phyloP scores from a whole-genome alignment of 2,888 invertebrate species.

The Dioctria linearis region DNA sequence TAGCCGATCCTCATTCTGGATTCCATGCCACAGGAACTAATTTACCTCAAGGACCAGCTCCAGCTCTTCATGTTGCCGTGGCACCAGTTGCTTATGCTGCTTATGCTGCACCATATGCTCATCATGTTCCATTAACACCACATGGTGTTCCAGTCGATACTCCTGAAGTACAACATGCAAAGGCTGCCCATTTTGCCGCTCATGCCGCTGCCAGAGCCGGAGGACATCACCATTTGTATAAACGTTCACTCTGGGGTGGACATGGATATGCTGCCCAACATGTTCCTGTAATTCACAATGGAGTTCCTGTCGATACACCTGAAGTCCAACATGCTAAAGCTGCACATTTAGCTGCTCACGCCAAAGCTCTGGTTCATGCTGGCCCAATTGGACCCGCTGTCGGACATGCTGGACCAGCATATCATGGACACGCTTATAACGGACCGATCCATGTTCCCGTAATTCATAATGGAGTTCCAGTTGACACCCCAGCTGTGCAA shows the following conservation, averaged over 20 bases:
- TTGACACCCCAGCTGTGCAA: conserved; percentile 73
- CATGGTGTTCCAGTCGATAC: conserved; percentile 71
- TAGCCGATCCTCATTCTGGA: conserved; percentile 77
- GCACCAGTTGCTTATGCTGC: conserved; percentile 64
- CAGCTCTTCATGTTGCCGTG: conserved; percentile 59
- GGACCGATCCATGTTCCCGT: conserved; percentile 68
- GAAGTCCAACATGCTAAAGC: conserved; percentile 72
- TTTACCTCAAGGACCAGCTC: conserved; percentile 75
- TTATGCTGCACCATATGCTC: conserved; percentile 62
- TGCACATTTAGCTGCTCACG: conserved; percentile 70
- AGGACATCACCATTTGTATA: conserved; percentile 70
- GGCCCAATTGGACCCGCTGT: conserved; percentile 59
- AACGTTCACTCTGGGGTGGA: conserved; percentile 67
- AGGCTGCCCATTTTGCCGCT: conserved; percentile 72
- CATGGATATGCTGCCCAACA: conserved; percentile 65
- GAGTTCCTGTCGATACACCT: conserved; percentile 72
- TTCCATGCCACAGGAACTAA: conserved; percentile 79
- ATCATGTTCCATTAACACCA: conserved; percentile 65
- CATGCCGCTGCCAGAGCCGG: conserved; percentile 70
- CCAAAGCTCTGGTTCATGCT: conserved; percentile 66
- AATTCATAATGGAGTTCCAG: conserved; percentile 71
- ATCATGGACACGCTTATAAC: conserved; percentile 60
- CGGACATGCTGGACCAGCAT: conserved; percentile 59
- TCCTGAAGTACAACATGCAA: conserved; percentile 73
- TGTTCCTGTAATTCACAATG: conserved; percentile 69